Base-by-base conservation (phyloP, 2,888 invertebrate genomes). In the Yponomeuta sedellus region DNA sequence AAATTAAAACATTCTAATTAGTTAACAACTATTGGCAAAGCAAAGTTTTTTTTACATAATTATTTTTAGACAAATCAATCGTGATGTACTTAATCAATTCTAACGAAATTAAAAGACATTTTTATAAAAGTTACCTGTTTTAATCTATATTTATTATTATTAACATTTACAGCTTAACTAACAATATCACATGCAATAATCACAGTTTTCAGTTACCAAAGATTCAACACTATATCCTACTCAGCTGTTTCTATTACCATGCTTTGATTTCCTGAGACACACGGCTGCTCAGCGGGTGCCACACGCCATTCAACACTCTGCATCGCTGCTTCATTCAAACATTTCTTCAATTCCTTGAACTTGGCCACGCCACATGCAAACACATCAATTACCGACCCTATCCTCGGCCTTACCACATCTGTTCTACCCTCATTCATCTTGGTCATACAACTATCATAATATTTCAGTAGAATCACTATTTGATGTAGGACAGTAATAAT, bases 341-440 rank as follows among this genome's bases (percentile, higher is more conserved):
- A 77, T 1, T 72, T 71, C 67, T 77, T 79, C 61, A 89, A 85
- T 4, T 80, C 75, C 10, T 71, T 62, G 71, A 74, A 88, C 0
- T 64, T 68, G 0, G 65, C 69, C n/a, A 75, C 61, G 2, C 84
- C 86, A 2, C 71, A 73, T 19, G 81, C 81, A 69, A 81, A 81
- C 6, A 89, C 65, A 71, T 88, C 83, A 19, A 89, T 82, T 71
- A 86, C 77, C 1, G 67, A 74, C 0, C 86, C 87, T 66, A 86
- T 73, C 72, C 80, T 80, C 63, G 64, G 74, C 56, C n/a, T n/a
- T n/a, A 69, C 69, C 4, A 80, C 71, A 1, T 65, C 68, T 69
- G 77, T 71, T 66, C 79, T 83, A 61, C 77, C 82, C n/a, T 80
- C 75, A 64, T 75, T 78, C 88, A 88, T 88, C 71, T 77, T 79